A percentile compares a stretch with the other conserved stretches of the same genome.
Evolutionary conservation across 1,140 invertebrate genomes (phyloP).

Genomic region (Colletes gigas): DNA sequence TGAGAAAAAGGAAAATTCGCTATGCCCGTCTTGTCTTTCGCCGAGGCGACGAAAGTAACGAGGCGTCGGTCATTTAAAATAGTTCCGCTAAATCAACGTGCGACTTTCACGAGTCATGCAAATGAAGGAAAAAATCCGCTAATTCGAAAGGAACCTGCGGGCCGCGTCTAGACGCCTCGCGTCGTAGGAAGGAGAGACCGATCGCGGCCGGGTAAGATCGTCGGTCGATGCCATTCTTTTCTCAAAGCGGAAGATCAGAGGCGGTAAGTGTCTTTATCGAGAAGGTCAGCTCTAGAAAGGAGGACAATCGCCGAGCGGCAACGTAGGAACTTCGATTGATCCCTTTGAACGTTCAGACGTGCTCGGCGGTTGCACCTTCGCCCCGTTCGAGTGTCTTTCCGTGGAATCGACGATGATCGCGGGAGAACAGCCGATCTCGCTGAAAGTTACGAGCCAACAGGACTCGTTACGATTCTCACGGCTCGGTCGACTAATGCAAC

Average conservation of each 20-base stretch:
- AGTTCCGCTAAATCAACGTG: constrained; percentile 41
- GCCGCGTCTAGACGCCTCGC: background rate
- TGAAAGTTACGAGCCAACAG: constrained; percentile 44
- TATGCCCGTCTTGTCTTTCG: background rate
- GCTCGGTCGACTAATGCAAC: constrained; percentile 48
- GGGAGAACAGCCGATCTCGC: constrained; percentile 17
- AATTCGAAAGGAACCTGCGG: constrained; percentile 7
- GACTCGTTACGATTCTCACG: constrained; percentile 70
- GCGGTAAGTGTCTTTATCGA: constrained; percentile 39
- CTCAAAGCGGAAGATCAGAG: constrained; percentile 28
- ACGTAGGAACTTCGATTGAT: constrained; percentile 31
- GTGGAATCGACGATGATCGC: constrained; percentile 43
- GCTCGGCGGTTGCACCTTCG: constrained; percentile 30
- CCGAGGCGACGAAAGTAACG: constrained; percentile 46
- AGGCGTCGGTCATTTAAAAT: constrained; percentile 52
- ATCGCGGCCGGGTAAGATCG: constrained; percentile 1
- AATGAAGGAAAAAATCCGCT: constrained; percentile 32
- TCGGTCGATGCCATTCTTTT: constrained; percentile 13
- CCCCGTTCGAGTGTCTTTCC: constrained; percentile 8
- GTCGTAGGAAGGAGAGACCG: background rate
- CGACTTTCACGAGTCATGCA: constrained; percentile 45
- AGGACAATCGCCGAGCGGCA: constrained; percentile 37
- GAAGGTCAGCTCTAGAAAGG: constrained; percentile 50
- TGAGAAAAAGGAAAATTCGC: too few relatives aligned
- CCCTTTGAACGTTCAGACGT: constrained; percentile 38